Percentiles rank a stretch among this genome's conserved stretches.
Evolutionary conservation across 2,888 invertebrate species (phyloP).

Genomic region (Drosophila villosipedis): DNA sequence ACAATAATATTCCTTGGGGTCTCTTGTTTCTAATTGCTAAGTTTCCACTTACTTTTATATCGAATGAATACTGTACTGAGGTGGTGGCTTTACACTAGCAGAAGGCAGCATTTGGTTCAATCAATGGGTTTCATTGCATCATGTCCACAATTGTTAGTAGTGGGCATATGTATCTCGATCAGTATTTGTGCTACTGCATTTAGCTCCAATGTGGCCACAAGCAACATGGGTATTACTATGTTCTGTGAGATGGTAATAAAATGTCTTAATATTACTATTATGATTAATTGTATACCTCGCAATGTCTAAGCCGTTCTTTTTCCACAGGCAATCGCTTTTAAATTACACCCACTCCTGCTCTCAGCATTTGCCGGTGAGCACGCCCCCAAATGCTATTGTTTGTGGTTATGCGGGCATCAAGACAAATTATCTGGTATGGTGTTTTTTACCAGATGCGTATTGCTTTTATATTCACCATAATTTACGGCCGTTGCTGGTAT

Average conservation of each 20-base stretch:
- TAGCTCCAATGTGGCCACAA: slow-evolving; percentile 94
- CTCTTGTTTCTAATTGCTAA: slow-evolving; percentile 91
- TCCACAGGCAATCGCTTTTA: slow-evolving; percentile 88
- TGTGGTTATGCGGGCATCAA: slow-evolving; percentile 91
- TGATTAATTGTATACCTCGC: not conserved
- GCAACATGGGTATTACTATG: no score
- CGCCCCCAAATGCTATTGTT: slow-evolving; percentile 97
- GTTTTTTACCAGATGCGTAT: not conserved
- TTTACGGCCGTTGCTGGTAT: slow-evolving; percentile 55
- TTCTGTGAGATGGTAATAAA: slow-evolving; percentile 88
- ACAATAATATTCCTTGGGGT: slow-evolving; percentile 94
- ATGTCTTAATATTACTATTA: not conserved
- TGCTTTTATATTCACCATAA: not conserved
- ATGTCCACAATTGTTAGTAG: slow-evolving; percentile 87
- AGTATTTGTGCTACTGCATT: slow-evolving; percentile 89
- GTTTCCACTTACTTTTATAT: slow-evolving; percentile 44
- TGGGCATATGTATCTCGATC: slow-evolving; percentile 89
- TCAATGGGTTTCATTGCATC: slow-evolving; percentile 88
- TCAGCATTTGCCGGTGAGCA: slow-evolving; percentile 96
- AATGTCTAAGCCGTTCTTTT: not conserved
- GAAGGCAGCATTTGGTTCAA: slow-evolving; percentile 89
- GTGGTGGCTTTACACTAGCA: slow-evolving; percentile 95
- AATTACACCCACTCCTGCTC: slow-evolving; percentile 92
- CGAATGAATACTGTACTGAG: slow-evolving; percentile 77
- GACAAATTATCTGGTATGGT: slow-evolving; percentile 89